Evolutionary conservation across 2,113 vertebrate species (phyloP), one percentile per base, ranked within the genome.

Genomic region (Ammodytes dubius): DNA sequence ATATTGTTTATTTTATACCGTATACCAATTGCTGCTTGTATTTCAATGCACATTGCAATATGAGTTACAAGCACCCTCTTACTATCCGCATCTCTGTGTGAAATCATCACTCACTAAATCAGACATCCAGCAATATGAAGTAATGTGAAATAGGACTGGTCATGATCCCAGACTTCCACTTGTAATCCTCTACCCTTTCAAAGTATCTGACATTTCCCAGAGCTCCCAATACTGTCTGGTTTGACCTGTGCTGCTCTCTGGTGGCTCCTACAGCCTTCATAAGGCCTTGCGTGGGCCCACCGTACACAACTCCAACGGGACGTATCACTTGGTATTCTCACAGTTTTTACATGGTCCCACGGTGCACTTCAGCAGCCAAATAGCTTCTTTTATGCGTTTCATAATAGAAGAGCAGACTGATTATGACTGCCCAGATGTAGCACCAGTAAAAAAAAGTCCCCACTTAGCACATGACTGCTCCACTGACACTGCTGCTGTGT

Each of bases 161-260:
- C 49, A 45, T 14, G 19, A 72, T 77, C 65, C 66, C 71, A 66
- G 46, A 35, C 37, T 77, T 65, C 52, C 49, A 49, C 70, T 72
- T 85, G 69, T 75, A 78, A 71, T 69, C 49, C 37, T 49, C 27
- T 27, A 27, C 27, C 57, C 37, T n/a, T 40, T 12, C 17, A 4
- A 10, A 81, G 74, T 39, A n/a, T 74, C 63, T 83, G 57, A 79
- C 66, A 69, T 37, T 52, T 72, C 63, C 50, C 83, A 78, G 49
- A 72, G 64, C 71, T 72, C 57, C 65, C 56, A 15, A 52, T 73
- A 15, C 46, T 10, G 39, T 79, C 74, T 69, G n/a, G 45, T 88
- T 54, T 82, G 85, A 87, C 80, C 82, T 43, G 14, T 67, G 60
- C 74, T 81, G 81, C 84, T 87, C 87, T 84, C 79, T 76, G 77